Evolutionary conservation across 2,797 vertebrate genomes (phyloP).

Genomic region (Cyprinodon diabolis): DNA sequence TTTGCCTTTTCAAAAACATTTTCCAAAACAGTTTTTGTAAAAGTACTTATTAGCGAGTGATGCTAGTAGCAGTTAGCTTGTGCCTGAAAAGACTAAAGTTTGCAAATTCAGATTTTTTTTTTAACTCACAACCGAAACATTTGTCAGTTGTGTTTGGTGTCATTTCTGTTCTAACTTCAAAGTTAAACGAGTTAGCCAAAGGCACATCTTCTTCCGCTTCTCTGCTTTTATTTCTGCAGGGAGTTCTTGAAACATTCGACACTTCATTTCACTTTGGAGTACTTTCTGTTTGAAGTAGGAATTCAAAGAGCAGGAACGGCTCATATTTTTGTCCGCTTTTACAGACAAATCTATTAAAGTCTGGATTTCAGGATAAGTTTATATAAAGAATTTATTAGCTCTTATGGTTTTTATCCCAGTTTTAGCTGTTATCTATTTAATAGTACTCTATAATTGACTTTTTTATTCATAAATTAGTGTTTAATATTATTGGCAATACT

Average conservation of each 20-base stretch:
- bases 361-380: too few relatives aligned
- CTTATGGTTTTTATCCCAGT: not conserved
- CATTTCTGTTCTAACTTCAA: not conserved
- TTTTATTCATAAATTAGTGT: not conserved
- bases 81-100: not conserved
- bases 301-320: not conserved
- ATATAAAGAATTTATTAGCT: not conserved
- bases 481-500: not conserved
- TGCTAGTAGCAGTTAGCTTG: not conserved
- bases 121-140: not conserved
- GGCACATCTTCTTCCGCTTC: too few relatives aligned
- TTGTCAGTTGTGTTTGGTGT: not conserved
- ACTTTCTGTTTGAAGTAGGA: not conserved
- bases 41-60: not conserved
- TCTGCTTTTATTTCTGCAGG: not conserved
- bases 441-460: not conserved
- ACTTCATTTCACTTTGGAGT: not conserved
- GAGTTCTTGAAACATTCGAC: not conserved
- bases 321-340: too few relatives aligned
- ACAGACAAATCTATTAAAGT: too few relatives aligned
- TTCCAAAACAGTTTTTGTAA: too few relatives aligned
- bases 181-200: too few relatives aligned
- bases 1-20: not conserved
- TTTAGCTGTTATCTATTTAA: not conserved
- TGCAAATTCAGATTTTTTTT: too few relatives aligned